phyloP scores from a whole-genome alignment of 2,113 vertebrate species.

The Panthera leo region DNA sequence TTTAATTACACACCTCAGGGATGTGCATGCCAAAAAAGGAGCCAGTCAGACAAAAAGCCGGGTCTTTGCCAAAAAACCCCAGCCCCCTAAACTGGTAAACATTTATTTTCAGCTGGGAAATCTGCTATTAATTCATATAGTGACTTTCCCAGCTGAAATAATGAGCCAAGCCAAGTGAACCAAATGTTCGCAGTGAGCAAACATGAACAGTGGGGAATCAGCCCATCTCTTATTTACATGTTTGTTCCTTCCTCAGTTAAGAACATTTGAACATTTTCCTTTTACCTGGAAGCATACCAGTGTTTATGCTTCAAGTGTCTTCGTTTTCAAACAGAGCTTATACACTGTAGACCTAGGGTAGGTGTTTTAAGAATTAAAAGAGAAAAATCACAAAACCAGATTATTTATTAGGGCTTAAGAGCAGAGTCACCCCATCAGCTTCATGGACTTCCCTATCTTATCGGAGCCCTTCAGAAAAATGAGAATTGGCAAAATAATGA shows the following conservation, averaged over 20 bases:
- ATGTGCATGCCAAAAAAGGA: slow-evolving; percentile 84
- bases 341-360: not conserved
- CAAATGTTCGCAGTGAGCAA: slow-evolving; percentile 86
- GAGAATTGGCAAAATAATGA: not conserved
- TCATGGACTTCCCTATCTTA: not conserved
- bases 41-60: slow-evolving; percentile 85
- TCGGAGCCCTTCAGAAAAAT: not conserved
- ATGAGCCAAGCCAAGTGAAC: slow-evolving; percentile 86
- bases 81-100: slow-evolving; percentile 83
- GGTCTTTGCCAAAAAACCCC: slow-evolving; percentile 84
- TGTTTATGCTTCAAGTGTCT: not conserved
- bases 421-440: not conserved
- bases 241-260: slow-evolving; percentile 81
- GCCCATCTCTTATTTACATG: slow-evolving; percentile 83
- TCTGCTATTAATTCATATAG: slow-evolving; percentile 89
- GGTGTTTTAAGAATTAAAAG: slow-evolving; percentile 37
- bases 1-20: slow-evolving; percentile 90
- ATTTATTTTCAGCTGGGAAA: slow-evolving; percentile 89
- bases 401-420: not conserved
- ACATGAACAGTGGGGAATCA: slow-evolving; percentile 82
- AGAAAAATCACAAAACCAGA: slow-evolving; percentile 8
- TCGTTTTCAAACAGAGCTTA: not conserved
- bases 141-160: slow-evolving; percentile 88
- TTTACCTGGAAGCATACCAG: not conserved
- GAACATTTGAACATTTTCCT: slow-evolving; percentile 51